Base-by-base conservation (phyloP, 2,113 vertebrate genomes). In the Pterocles orientalis region DNA sequence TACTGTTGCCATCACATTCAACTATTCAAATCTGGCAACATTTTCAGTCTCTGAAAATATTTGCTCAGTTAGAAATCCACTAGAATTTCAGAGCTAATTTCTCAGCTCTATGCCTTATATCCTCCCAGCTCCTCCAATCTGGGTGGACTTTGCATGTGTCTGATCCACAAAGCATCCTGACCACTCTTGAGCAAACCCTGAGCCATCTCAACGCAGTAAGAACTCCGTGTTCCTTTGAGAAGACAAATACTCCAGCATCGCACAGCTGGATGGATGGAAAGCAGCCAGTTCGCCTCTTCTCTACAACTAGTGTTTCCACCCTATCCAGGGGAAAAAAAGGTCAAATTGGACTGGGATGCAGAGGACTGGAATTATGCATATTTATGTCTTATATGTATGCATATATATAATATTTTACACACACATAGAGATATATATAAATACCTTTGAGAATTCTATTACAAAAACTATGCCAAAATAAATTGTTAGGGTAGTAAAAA, bases 371-470 rank as follows among this genome's bases (percentile, higher is more conserved):
- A 36, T 51, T 50, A 2, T 9, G 5, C 9, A 7, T 18, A 12
- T 12, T 14, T 53, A 4, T 45, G 6, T 31, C 57, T 86, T 45
- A 16, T 47, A 61, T 7, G 16, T 48, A 56, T 31, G 10, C 5
- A 48, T 21, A 33, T 48, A 51, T 51, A 51, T 51, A 25, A 61
- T 21, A 45, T 34, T 58, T 26, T 36, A 31, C 7, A 61, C 3
- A 31, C 10, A 39, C 0, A 54, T 0, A 41, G 3, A 60, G 2
- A 36, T 6, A 21, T 5, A 53, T 2, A 65, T 34, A 60, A 45
- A 70, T 14, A 82, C 5, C 5, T 82, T 58, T 56, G 23, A 85
- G 61, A 53, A 25, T 29, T 71, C 34, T 7, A 31, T 48, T 54
- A 47, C 18, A 54, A 43, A 69, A 71, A n/a, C 6, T 19, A 25